phyloP scores from a whole-genome alignment of 2,797 vertebrate species.

The Diglossa cyanea region DNA sequence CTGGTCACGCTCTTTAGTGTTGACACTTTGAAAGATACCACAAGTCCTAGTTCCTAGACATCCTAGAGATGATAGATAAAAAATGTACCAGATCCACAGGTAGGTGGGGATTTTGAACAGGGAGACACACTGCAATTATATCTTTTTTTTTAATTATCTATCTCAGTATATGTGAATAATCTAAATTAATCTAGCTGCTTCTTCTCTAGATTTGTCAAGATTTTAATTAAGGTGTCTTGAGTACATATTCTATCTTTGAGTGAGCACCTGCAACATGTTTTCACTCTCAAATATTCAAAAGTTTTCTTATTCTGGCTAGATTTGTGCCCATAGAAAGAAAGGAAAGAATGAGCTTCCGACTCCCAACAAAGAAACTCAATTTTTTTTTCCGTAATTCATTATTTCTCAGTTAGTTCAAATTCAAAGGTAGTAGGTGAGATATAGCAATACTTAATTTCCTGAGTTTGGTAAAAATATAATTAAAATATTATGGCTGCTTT shows the following conservation, averaged over 20 bases:
- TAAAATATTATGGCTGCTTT: background rate
- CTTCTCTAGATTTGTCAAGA: background rate
- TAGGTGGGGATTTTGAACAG: background rate
- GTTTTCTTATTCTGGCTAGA: background rate
- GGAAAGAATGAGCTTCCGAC: background rate
- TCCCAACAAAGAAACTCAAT: accelerated
- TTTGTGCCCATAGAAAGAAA: background rate
- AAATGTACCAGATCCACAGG: background rate
- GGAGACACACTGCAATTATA: background rate
- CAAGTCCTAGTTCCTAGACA: background rate
- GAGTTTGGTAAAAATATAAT: background rate
- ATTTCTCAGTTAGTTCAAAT: background rate
- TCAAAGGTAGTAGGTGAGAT: background rate
- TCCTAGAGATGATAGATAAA: background rate
- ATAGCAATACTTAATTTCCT: background rate
- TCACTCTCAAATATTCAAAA: background rate
- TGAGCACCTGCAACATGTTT: background rate
- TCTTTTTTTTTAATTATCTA: background rate
- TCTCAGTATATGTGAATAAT: background rate
- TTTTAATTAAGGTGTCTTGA: background rate
- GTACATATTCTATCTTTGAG: background rate
- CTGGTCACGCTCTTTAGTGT: background rate
- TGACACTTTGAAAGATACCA: background rate
- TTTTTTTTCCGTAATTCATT: background rate
- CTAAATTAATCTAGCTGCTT: background rate